Conservation (phyloP, 1,140 invertebrate genomes). For the Atta texana region DNA sequence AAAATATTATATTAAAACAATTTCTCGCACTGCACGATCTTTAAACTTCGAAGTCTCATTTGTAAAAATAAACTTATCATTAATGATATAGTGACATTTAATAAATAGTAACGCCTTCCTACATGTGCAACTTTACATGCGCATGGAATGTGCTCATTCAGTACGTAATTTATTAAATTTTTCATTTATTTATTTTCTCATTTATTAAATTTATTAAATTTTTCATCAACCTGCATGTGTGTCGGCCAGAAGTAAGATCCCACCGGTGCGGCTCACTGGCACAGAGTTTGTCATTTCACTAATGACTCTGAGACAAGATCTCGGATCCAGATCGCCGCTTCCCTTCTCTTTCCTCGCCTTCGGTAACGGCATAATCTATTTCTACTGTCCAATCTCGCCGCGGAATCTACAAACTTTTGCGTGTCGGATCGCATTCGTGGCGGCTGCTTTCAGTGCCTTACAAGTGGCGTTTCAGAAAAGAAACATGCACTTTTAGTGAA, state of each 20-base stretch:
- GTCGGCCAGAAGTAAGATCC: constrained; percentile 16
- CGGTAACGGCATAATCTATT: constrained; percentile 48
- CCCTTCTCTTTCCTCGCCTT: constrained; percentile 22
- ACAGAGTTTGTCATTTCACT: constrained; percentile 78
- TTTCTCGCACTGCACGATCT: background rate
- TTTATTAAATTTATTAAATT: constrained; percentile 51
- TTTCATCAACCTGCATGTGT: constrained; percentile 3
- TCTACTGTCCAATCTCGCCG: constrained; percentile 65
- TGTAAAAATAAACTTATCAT: background rate
- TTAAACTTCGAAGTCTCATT: background rate
- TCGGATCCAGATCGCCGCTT: constrained; percentile 61
- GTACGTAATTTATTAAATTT: constrained; percentile 32
- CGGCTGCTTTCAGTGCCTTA: constrained; percentile 35
- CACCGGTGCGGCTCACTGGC: constrained; percentile 44
- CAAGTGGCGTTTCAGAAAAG: background rate
- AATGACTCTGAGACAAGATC: constrained; percentile 81
- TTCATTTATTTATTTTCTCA: no score
- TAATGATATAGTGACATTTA: constrained; percentile 10
- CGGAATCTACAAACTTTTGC: constrained; percentile 74
- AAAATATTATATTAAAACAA: constrained; percentile 1
- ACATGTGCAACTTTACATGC: constrained; percentile 20
- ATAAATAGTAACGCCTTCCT: constrained; percentile 20
- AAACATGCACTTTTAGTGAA: constrained; percentile 19
- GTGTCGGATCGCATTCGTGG: constrained; percentile 55
- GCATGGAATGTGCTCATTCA: constrained; percentile 21